Percentiles rank a stretch among this genome's conserved stretches.
Conservation (phyloP, 2,888 invertebrate genomes). For the Alloscopus bannaensis region DNA sequence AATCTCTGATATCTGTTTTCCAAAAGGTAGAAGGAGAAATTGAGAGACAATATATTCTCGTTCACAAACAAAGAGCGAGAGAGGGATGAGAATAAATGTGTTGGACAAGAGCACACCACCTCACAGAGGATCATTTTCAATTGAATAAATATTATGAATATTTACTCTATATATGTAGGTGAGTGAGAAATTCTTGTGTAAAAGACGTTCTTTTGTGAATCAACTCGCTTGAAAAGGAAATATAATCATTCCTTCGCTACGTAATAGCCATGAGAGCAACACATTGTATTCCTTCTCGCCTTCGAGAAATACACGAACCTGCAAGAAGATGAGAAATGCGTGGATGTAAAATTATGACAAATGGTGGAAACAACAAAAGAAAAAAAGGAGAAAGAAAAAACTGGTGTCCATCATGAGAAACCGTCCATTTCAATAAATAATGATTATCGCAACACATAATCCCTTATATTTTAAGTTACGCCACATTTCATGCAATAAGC, state of each 20-base stretch:
- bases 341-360: slow-evolving; percentile 29
- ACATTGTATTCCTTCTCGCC: no score
- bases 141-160: background rate
- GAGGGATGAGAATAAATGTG: no score
- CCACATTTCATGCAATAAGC: slow-evolving; percentile 69
- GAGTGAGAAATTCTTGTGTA: background rate
- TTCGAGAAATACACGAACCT: no score
- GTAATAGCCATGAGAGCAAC: no score
- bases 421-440: slow-evolving; percentile 73
- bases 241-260: background rate
- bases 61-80: background rate
- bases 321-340: slow-evolving; percentile 4
- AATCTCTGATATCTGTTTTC: no score
- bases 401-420: slow-evolving; percentile 59
- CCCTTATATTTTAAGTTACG: slow-evolving; percentile 62
- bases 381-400: slow-evolving; percentile 64
- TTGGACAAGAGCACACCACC: no score
- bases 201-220: background rate
- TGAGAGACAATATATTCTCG: no score
- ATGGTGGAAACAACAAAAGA: background rate
- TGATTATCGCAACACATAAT: slow-evolving; percentile 68
- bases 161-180: slow-evolving; percentile 5
- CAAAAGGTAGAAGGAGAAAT: no score
- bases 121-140: no score
- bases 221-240: background rate